Conservation (phyloP, 1,140 invertebrate genomes). For the Atta cephalotes region DNA sequence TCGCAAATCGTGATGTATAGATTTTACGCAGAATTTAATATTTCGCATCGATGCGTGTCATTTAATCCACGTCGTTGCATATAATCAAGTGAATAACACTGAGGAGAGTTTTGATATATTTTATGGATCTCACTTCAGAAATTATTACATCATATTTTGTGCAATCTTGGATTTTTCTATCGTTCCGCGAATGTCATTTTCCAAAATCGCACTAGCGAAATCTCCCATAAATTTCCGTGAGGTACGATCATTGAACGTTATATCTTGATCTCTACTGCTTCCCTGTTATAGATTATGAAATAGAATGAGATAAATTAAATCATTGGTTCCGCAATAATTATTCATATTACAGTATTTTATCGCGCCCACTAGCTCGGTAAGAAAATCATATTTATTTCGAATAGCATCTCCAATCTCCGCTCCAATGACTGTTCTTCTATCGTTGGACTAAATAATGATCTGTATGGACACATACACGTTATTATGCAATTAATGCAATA, state of each 20-base stretch:
- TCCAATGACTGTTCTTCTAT: constrained; percentile 66
- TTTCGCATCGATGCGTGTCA: not conserved
- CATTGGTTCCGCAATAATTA: constrained; percentile 64
- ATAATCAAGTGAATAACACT: constrained; percentile 33
- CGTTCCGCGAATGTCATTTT: constrained; percentile 24
- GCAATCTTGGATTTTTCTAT: not conserved
- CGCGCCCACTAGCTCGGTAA: constrained; percentile 76
- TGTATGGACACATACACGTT: constrained; percentile 68
- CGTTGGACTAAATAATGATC: constrained; percentile 62
- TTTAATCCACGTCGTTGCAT: constrained; percentile 21
- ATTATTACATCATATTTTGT: constrained; percentile 28
- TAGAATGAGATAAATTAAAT: not conserved
- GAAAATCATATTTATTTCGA: constrained; percentile 77
- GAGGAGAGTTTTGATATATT: constrained; percentile 47
- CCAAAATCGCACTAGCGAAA: not conserved
- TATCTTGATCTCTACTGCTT: constrained; percentile 1
- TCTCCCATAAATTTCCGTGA: not conserved
- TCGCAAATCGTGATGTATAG: constrained; percentile 23
- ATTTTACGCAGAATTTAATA: constrained; percentile 10
- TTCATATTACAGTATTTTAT: constrained; percentile 69
- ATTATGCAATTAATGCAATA: constrained; percentile 76
- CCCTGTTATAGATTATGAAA: not conserved
- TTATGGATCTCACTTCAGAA: constrained; percentile 22
- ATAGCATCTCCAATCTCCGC: constrained; percentile 69
- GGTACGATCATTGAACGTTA: constrained; percentile 36